Base-by-base conservation (phyloP, 2,113 vertebrate species). In the Embiotoca jacksoni region DNA sequence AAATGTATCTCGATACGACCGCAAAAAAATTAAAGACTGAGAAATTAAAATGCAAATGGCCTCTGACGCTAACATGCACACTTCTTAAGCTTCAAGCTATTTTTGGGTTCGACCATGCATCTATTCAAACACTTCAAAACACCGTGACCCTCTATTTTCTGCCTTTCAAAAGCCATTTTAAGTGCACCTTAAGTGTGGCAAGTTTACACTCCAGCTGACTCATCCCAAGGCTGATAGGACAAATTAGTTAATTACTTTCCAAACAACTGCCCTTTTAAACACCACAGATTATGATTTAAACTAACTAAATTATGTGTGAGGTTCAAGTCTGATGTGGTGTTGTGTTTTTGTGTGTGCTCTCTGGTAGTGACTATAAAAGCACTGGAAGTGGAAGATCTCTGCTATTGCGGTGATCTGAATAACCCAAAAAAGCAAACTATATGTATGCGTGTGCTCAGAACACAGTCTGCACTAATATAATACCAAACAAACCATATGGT, bases 111-210 rank as follows among this genome's bases (percentile, higher is more conserved):
- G 67, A 66, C n/a, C 30, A 5, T 49, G 31, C 33, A n/a, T 69
- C 52, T 77, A 54, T 52, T 85, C 70, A 54, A 59, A 68, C 9
- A 47, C 57, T 53, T 52, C 16, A 62, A 68, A 83, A 57, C 9
- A 46, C 65, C 2, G 33, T 47, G 37, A 31, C 37, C 64, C 68
- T 31, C 37, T 8, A 33, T 70, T 73, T 86, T 71, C 23, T 7
- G n/a, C 15, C 31, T 70, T 66, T 78, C 36, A 59, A 80, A 59
- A 62, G 47, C 59, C 57, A 49, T 55, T 75, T 54, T 47, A 47
- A 32, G 23, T 23, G 23, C 5, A 62, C 50, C 39, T 60, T 35
- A 32, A 66, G 10, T 55, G n/a, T 4, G 37, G 5, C 33, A 7
- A 15, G 41, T 64, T 77, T 52, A 58, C 44, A 16, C 67, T 46